phyloP scores from a whole-genome alignment of 2,797 vertebrate genomes.

The Ispidina lecontei region DNA sequence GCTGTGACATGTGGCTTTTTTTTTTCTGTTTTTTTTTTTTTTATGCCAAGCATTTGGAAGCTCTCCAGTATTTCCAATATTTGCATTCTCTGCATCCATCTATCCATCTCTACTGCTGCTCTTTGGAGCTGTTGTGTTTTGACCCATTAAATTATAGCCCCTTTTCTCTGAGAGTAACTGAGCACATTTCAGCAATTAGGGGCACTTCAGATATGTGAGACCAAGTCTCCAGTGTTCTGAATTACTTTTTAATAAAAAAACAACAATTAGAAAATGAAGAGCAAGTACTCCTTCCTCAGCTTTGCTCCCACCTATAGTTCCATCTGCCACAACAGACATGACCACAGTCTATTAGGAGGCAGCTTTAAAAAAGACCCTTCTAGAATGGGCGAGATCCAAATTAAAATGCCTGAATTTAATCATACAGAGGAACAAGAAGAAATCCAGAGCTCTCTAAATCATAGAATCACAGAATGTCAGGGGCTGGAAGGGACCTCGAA shows the following conservation, averaged over 20 bases:
- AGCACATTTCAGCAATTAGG: background rate
- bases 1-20: background rate
- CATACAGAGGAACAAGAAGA: background rate
- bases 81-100: background rate
- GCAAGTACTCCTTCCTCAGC: background rate
- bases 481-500: too few relatives aligned
- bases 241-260: background rate
- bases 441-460: too few relatives aligned
- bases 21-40: background rate
- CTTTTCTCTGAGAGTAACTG: background rate
- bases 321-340: background rate
- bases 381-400: background rate
- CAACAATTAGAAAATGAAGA: background rate
- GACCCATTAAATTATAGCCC: background rate
- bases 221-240: background rate
- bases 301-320: background rate
- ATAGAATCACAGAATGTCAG: too few relatives aligned
- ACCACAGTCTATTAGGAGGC: background rate
- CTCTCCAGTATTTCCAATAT: slow-evolving; percentile 26
- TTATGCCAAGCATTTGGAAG: slow-evolving; percentile 19
- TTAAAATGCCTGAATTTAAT: background rate
- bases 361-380: background rate
- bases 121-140: background rate
- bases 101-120: background rate
- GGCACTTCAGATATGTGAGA: background rate